Base-by-base conservation (phyloP, 23 tunicate genomes). In the Oikopleura dioica region DNA sequence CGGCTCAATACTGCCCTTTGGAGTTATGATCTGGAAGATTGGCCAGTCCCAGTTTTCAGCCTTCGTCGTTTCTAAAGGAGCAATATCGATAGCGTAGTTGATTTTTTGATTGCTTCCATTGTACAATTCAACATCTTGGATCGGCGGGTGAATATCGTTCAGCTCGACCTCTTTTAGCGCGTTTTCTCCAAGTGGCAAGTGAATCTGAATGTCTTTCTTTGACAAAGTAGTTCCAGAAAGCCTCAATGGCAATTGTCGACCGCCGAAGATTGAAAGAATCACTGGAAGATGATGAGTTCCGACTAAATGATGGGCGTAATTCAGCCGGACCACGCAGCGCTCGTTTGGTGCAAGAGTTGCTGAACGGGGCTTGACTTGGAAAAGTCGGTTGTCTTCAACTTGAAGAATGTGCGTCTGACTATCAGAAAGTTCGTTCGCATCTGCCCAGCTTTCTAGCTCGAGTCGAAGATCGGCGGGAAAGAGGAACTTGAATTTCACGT, bases 391-490 rank as follows among this genome's bases (percentile, higher is more conserved):
- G 72, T 63, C 72, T 63, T 63, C 72, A 24, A 63, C 72, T 28
- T 63, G 72, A 16, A 63, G 72, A 23, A 63, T 63, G 30, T 63
- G 72, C 4, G 16, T 12, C 26, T 63, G 72, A 2, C 30, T 12
- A 12, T 63, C 5, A 12, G 72, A 12, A 16, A 63, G 72, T 28
- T 63, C 72, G 2, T 23, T 28, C 4, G 16, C 26, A 28, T 63
- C 72, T 2, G 72, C 72, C 72, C 72, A 63, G 29, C 72, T 31
- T 63, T 63, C 72, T 63, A 63, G 72, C 33, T 63, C 72, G 30
- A 63, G 72, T 28, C 72, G 72, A 23, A 63, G 2, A 63, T 63
- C 72, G 4, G 72, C 72, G 33, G 72, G 72, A 31, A 63, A 63
- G 4, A 63, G 26, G 26, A 63, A 63, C 26, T 63, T 28, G 33